Conservation (phyloP, 2,888 invertebrate species). For the Oxytorus armatus region DNA sequence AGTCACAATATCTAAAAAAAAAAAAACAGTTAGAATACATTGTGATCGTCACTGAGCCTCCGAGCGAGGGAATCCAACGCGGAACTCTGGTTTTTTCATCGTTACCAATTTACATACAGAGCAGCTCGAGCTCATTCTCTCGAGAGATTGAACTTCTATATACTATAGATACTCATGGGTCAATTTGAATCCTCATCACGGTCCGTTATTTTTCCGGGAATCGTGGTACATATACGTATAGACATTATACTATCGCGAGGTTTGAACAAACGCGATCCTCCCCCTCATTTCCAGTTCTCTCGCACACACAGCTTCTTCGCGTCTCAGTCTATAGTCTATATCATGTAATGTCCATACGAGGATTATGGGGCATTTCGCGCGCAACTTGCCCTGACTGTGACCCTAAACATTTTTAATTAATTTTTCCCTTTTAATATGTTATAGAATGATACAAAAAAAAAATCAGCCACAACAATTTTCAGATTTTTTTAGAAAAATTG, state of each 20-base stretch:
- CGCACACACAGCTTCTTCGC: slow-evolving; percentile 18
- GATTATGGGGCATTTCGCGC: too few species aligned
- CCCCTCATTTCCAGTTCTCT: background rate
- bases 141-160: slow-evolving; percentile 75
- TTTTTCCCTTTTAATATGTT: too few species aligned
- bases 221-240: slow-evolving; percentile 12
- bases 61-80: slow-evolving; percentile 48
- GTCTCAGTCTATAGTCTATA: background rate
- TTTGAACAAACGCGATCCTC: slow-evolving; percentile 14
- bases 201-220: slow-evolving; percentile 67
- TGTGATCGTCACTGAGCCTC: slow-evolving; percentile 14
- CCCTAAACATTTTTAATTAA: too few species aligned
- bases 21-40: too few species aligned
- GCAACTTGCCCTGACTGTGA: too few species aligned
- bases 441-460: too few species aligned
- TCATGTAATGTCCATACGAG: background rate
- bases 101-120: slow-evolving; percentile 77
- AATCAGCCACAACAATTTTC: too few species aligned
- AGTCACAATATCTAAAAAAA: too few species aligned
- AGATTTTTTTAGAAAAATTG: too few species aligned
- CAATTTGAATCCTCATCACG: slow-evolving; percentile 68
- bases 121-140: slow-evolving; percentile 73
- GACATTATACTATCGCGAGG: slow-evolving; percentile 16
- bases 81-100: slow-evolving; percentile 74
- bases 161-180: slow-evolving; percentile 69